Percentiles rank a stretch among this genome's conserved stretches.
These are phyloP conservation scores for Phylloscopus trochiloides DNA, from an alignment of 2,113 vertebrate species.

Conservation along the genomic window DNA sequence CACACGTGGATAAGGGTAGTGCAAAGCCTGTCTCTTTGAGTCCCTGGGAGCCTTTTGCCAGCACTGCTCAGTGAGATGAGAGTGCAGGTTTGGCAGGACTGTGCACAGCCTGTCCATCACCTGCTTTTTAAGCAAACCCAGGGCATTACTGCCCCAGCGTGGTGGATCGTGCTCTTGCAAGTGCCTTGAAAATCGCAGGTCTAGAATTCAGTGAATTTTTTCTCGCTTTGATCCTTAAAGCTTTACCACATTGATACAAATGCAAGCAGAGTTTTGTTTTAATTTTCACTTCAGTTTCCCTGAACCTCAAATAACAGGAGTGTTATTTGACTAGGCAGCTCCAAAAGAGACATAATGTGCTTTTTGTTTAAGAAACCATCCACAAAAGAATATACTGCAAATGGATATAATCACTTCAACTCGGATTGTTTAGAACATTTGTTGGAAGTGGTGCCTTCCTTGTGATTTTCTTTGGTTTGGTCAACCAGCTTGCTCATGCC, in stretches of 20 bases:
- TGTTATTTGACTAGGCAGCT: neutral
- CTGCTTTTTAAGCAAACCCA: neutral
- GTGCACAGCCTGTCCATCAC: accelerated
- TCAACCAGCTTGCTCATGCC: too few species aligned
- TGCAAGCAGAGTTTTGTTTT: neutral
- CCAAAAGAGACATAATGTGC: neutral
- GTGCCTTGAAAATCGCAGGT: neutral
- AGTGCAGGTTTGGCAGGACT: neutral
- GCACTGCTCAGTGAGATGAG: neutral
- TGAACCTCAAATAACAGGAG: neutral
- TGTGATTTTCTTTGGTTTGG: neutral
- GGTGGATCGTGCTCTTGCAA: neutral
- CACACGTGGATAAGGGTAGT: accelerated
- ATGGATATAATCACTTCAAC: neutral
- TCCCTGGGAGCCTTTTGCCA: neutral
- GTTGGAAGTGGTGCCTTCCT: neutral
- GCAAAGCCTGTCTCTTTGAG: neutral
- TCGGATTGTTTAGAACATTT: neutral
- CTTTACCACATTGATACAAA: neutral
- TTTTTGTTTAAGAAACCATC: neutral
- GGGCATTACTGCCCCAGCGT: neutral
- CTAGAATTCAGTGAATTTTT: neutral
- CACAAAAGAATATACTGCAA: neutral
- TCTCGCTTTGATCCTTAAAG: neutral
- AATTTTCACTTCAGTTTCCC: neutral